Evolutionary conservation across 1,140 invertebrate genomes (phyloP), one percentile per base, ranked within the genome.

Genomic region (Drosophila elegans): DNA sequence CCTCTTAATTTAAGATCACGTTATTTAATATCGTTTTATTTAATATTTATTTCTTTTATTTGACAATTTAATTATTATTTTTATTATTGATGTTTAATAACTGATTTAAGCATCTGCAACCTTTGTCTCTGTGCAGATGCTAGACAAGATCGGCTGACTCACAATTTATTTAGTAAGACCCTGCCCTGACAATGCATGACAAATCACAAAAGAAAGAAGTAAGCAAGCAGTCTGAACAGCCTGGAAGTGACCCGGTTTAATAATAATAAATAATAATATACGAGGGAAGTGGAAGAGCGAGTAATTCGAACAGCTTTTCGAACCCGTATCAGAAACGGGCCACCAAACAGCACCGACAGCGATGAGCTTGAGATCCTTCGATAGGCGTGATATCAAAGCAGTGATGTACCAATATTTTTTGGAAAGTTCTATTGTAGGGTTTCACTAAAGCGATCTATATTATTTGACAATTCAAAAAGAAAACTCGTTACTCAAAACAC

Each of bases 221-320:
- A 59, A 77, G 41, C 41, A 54, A 80, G 29, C 41, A 54, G 63
- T 51, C 46, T 60, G 42, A 34, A 64, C 41, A 41, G 78, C 32
- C 56, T 63, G 36, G 53, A 69, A 72, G 57, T 72, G 71, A 53
- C 52, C 64, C 71, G 49, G 78, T 74, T 69, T 68, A 81, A 78
- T 82, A 69, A 62, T 78, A 69, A 69, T 45, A 61, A 54, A 54
- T 55, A 78, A 48, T 61, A 48, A 61, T 45, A 42, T 27, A 52
- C 41, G 36, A 56, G 21, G 11, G 42, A 44, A 59, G 32, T 3
- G 32, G 34, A 34, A 52, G 49, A 52, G 36, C 59, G 38, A 45
- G 39, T 64, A 73, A 63, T 54, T 74, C 45, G 44, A 74, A 74
- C 71, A 74, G 71, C 71, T 73, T 36, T 59, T 74, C 38, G 55